A percentile compares a stretch with the other conserved stretches of the same genome.
phyloP scores from a whole-genome alignment of 2,888 invertebrate genomes.

The Aleiodes alternator region DNA sequence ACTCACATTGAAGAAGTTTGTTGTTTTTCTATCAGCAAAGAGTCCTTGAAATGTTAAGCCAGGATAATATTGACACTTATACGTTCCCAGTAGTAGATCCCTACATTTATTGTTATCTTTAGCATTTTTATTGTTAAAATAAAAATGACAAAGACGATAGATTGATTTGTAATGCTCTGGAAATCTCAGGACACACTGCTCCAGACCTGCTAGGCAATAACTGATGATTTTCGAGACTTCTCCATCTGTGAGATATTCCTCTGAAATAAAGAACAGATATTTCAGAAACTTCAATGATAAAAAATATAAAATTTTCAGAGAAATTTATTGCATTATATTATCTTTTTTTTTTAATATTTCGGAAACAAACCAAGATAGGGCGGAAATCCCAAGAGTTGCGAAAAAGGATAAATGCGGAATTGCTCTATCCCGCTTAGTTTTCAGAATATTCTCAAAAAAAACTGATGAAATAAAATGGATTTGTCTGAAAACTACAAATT shows the following conservation, averaged over 20 bases:
- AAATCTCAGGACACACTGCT: constrained; percentile 90
- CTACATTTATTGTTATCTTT: constrained; percentile 83
- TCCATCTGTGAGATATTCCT: constrained; percentile 75
- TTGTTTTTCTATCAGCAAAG: constrained; percentile 89
- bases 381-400: no score
- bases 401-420: no score
- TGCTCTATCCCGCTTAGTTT: no score
- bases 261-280: constrained; percentile 49
- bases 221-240: constrained; percentile 81
- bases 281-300: not conserved
- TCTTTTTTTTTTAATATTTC: no score
- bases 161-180: constrained; percentile 95
- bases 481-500: no score
- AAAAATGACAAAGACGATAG: constrained; percentile 90
- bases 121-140: constrained; percentile 83
- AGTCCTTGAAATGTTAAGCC: constrained; percentile 86
- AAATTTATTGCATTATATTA: not conserved
- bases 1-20: constrained; percentile 92
- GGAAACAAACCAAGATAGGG: no score
- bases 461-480: no score
- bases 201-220: constrained; percentile 85
- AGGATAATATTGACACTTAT: constrained; percentile 79
- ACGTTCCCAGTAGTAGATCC: constrained; percentile 83
- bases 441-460: no score
- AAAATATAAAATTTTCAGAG: not conserved